Base-by-base conservation (phyloP, 53 echinoderm and acorn worm species). In the Echinarachnius parma region DNA sequence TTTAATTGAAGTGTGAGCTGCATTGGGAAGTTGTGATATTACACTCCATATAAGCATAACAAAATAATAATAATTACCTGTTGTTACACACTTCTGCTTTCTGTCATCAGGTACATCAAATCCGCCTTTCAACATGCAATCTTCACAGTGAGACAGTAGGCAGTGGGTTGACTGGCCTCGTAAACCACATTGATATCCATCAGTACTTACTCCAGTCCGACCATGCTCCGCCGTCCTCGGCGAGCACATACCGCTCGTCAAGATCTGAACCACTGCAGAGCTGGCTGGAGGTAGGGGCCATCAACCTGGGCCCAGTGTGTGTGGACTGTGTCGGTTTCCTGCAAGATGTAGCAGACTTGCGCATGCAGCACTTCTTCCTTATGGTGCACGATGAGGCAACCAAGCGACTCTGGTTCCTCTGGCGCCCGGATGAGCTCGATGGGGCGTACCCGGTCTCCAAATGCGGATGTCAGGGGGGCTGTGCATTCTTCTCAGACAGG, bases 401-500 rank as follows among this genome's bases (percentile, higher is more conserved):
- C 3, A 75, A 82, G 61, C 76, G 98, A 7, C 74, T 98, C 28
- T 98, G 98, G 98, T 98, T 98, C 45, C 75, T 98, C 8, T 98
- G 98, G 98, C 78, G 58, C 9, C 62, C 58, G 21, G 82, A 82
- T 1, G 55, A 47, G 31, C 52, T 81, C 20, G 77, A 82, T 20
- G 46, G 64, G 21, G 47, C 58, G 34, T 76, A 56, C 42, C 77
- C 67, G 19, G 56, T 61, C 11, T 62, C 66, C 0, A 82, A 83
- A 68, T 98, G 98, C 58, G 98, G 98, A 8, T 98, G 98, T 75
- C 83, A 86, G 10, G 98, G 98, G 0, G 98, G 98, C 3, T 98
- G 98, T 54, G 55, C 80, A 13, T 98, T 98, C 77, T 98, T 98
- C 78, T 56, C 74, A n/a, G 74, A 72, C 57, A 72, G 62, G 63